Conservation (phyloP, 1,140 invertebrate genomes). For the Hylaeus volcanicus region DNA sequence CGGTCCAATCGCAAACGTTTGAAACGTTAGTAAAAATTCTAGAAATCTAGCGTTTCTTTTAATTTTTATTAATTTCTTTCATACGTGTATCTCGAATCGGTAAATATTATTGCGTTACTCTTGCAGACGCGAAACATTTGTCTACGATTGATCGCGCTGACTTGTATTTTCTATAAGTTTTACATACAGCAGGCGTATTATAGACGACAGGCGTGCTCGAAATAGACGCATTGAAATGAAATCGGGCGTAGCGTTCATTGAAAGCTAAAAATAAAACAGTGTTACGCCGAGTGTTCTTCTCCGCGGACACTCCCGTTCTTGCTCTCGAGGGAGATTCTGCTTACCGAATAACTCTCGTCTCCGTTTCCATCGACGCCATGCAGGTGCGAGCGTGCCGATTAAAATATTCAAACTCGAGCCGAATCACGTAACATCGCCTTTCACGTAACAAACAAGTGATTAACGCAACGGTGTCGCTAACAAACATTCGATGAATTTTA, state of each 20-base stretch:
- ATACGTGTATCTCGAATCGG: not conserved
- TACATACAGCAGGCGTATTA: not conserved
- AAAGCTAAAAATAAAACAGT: constrained; percentile 39
- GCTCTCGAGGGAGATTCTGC: not conserved
- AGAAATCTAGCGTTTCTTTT: not conserved
- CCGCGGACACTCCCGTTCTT: constrained; percentile 28
- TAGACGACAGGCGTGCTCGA: not conserved
- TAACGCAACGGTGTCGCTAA: constrained; percentile 13
- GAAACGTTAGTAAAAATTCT: too few relatives aligned
- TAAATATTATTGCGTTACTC: not conserved
- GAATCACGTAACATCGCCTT: not conserved
- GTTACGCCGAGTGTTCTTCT: constrained; percentile 34
- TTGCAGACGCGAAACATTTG: too few relatives aligned
- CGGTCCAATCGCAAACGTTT: too few relatives aligned
- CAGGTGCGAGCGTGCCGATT: constrained; percentile 4
- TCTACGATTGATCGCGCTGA: not conserved
- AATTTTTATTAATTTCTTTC: not conserved
- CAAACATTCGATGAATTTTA: constrained; percentile 4
- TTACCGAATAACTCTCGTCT: constrained; percentile 29
- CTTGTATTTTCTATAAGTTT: not conserved
- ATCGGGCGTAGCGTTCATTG: constrained; percentile 19
- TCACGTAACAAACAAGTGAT: constrained; percentile 15
- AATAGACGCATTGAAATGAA: constrained; percentile 35
- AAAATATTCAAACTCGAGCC: not conserved
- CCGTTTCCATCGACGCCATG: constrained; percentile 16